A percentile compares a stretch with the other conserved stretches of the same genome.
Conservation (phyloP, 1,140 invertebrate genomes). For the Drosophila tropicalis region DNA sequence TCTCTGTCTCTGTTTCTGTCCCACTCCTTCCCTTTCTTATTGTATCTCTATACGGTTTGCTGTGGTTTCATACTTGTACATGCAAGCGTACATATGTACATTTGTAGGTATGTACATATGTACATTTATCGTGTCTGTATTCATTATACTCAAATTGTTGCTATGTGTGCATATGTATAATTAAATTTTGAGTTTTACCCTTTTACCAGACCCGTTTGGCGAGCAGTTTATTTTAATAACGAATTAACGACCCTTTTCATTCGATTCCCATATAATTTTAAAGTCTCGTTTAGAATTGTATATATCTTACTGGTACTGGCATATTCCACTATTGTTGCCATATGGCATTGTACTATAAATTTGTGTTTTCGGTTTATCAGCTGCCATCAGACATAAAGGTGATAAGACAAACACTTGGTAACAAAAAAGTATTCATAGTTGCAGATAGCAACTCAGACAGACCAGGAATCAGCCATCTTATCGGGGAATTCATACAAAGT, state of each 20-base stretch:
- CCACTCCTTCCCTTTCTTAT: background rate
- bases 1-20: background rate
- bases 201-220: background rate
- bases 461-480: background rate
- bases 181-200: background rate
- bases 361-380: background rate
- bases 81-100: background rate
- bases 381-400: background rate
- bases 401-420: conserved; percentile 9
- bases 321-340: background rate
- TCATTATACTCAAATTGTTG: background rate
- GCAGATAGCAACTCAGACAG: background rate
- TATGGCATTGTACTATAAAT: background rate
- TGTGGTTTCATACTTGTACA: background rate
- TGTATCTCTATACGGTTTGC: background rate
- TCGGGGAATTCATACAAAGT: background rate
- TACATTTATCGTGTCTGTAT: no score
- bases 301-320: no score
- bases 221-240: background rate
- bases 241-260: background rate
- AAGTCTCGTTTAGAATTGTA: no score
- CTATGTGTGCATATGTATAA: background rate
- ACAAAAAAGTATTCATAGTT: background rate
- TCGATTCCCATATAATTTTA: background rate
- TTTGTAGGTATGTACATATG: background rate